These are phyloP conservation scores for Diorhabda elongata DNA, from an alignment of 1,140 invertebrate species.

Conservation along the genomic window DNA sequence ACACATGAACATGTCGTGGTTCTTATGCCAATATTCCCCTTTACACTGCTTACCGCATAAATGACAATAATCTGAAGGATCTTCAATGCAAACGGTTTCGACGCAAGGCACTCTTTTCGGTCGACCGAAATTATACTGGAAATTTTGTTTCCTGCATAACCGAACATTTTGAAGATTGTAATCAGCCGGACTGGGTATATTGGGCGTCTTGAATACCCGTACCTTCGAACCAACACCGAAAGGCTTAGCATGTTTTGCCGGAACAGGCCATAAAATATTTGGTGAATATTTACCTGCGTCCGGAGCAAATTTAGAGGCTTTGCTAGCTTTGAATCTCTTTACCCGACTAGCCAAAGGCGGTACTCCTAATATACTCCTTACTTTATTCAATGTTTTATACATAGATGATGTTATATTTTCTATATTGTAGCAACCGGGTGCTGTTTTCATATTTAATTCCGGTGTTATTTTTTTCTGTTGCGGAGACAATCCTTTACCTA, in stretches of 20 bases:
- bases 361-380: not conserved
- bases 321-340: not conserved
- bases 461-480: not conserved
- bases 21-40: conserved; percentile 39
- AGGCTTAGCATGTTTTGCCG: not conserved
- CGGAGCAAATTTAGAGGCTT: no score
- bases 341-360: not conserved
- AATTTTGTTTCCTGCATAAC: not conserved
- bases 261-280: not conserved
- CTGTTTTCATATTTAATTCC: not conserved
- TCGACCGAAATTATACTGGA: conserved; percentile 30
- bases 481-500: not conserved
- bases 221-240: not conserved
- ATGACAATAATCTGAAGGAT: conserved; percentile 32
- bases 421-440: not conserved
- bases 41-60: conserved; percentile 33
- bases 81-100: conserved; percentile 32
- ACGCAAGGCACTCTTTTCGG: conserved; percentile 29
- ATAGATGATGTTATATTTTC: not conserved
- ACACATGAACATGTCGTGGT: conserved; percentile 34
- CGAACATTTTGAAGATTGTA: not conserved
- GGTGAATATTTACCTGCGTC: no score
- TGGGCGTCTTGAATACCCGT: not conserved
- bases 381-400: not conserved
- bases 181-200: not conserved